phyloP scores from a whole-genome alignment of 2,888 invertebrate genomes.

The Scaeva pyrastri region DNA sequence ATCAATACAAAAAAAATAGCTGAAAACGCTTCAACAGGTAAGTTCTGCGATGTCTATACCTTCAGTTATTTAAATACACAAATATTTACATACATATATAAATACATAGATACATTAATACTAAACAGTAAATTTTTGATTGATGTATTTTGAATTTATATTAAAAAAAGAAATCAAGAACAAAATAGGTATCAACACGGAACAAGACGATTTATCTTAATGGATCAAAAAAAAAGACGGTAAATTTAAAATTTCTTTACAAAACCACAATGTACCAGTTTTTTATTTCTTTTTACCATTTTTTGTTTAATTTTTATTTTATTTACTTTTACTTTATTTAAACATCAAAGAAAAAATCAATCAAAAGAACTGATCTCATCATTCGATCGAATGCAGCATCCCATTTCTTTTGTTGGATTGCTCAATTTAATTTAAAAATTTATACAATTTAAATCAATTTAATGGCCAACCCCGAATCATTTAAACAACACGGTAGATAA shows the following conservation, averaged over 20 bases:
- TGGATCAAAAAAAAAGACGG: neutral
- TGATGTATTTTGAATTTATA: no score
- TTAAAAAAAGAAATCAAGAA: neutral
- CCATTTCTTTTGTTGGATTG: neutral
- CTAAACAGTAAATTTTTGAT: no score
- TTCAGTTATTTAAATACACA: no score
- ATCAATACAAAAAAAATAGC: no score
- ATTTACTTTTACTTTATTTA: neutral
- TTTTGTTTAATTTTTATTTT: neutral
- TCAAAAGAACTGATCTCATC: conserved; percentile 1
- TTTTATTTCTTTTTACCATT: neutral
- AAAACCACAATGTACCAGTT: neutral
- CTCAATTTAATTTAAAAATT: neutral
- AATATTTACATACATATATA: no score
- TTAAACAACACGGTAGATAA: neutral
- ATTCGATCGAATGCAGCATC: neutral
- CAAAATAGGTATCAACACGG: neutral
- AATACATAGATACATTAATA: no score
- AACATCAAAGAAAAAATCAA: neutral
- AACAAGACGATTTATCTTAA: neutral
- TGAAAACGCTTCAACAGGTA: no score
- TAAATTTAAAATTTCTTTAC: no score
- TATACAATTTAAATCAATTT: neutral
- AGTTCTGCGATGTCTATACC: no score
- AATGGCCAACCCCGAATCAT: conserved; percentile 16